phyloP scores from a whole-genome alignment of 53 echinoderm and acorn worm species.

The Patiria pectinifera region DNA sequence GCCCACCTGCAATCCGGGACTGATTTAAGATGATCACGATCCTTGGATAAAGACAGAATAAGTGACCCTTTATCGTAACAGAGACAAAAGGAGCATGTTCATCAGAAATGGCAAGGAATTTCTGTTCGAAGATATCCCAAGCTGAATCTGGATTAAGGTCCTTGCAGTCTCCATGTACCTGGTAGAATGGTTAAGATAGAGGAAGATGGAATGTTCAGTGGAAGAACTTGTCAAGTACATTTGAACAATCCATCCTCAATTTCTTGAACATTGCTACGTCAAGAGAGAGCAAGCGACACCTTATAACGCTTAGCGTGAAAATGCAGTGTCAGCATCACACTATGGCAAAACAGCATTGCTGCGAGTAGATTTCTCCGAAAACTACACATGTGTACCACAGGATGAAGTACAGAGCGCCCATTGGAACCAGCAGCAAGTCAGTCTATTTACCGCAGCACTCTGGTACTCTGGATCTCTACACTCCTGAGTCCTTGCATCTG shows the following conservation, averaged over 20 bases:
- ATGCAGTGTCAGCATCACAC: neutral
- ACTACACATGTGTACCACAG: constrained; percentile 66
- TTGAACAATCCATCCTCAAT: constrained; percentile 50
- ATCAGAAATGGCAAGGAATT: too few relatives aligned
- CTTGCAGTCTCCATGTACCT: too few relatives aligned
- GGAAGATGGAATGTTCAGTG: constrained; percentile 53
- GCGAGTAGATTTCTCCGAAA: constrained; percentile 68
- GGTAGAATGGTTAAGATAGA: neutral
- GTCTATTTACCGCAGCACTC: constrained; percentile 70
- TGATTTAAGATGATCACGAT: too few relatives aligned
- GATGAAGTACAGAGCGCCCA: constrained; percentile 79
- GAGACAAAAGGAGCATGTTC: too few relatives aligned
- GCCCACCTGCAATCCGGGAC: too few relatives aligned
- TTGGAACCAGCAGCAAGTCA: constrained; percentile 73
- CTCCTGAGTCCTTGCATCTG: constrained; percentile 63
- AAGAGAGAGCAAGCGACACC: constrained; percentile 59
- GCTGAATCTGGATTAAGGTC: too few relatives aligned
- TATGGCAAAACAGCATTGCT: constrained; percentile 31
- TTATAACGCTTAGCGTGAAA: constrained; percentile 15
- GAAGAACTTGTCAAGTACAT: constrained; percentile 63
- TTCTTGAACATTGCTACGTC: constrained; percentile 64
- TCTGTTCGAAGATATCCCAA: too few relatives aligned
- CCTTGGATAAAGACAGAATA: too few relatives aligned
- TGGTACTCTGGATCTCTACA: constrained; percentile 66
- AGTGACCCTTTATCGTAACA: too few relatives aligned